Conservation (phyloP, 1,140 invertebrate genomes). For the Cydia amplana region DNA sequence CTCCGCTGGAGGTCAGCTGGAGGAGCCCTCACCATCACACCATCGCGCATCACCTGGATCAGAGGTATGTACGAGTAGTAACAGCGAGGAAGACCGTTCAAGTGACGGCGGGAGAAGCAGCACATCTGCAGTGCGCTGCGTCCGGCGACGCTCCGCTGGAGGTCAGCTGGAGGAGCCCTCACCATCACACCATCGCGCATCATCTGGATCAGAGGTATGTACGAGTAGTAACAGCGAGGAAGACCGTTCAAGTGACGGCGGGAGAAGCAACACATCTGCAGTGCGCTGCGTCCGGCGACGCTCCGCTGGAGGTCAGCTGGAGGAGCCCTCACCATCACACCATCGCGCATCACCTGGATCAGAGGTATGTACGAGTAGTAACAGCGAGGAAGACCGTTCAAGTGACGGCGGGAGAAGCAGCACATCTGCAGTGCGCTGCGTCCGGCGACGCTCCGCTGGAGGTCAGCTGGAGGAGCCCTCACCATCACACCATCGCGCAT, state of each 20-base stretch:
- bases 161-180: constrained; percentile 88
- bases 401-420: constrained; percentile 87
- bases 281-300: constrained; percentile 93
- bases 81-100: constrained; percentile 87
- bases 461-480: constrained; percentile 88
- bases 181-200: constrained; percentile 83
- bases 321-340: constrained; percentile 82
- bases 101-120: constrained; percentile 87
- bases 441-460: constrained; percentile 93
- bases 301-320: constrained; percentile 93
- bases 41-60: constrained; percentile 80
- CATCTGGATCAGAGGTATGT: constrained; percentile 83
- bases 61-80: too few relatives aligned
- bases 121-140: constrained; percentile 91
- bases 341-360: constrained; percentile 80
- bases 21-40: constrained; percentile 82
- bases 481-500: constrained; percentile 83
- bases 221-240: too few relatives aligned
- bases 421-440: constrained; percentile 91
- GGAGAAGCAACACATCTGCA: constrained; percentile 89
- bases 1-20: constrained; percentile 93
- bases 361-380: too few relatives aligned
- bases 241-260: constrained; percentile 80
- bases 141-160: constrained; percentile 93
- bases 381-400: constrained; percentile 87